Evolutionary conservation across 2,888 invertebrate genomes (phyloP).

Genomic region (Conops quadrifasciatus): DNA sequence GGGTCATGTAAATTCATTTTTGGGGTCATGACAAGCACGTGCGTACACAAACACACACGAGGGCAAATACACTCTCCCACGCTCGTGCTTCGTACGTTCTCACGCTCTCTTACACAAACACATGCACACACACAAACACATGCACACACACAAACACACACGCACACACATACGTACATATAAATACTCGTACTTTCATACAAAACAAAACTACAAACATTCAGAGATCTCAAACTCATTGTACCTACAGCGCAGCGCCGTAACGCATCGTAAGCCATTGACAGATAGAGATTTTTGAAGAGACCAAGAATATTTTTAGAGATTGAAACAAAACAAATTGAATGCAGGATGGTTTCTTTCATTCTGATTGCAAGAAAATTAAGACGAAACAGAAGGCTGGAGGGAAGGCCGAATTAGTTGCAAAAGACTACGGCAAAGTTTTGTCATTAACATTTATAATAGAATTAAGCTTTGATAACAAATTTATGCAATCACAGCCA

Average conservation of each 20-base stretch:
- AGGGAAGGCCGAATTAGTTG: not conserved
- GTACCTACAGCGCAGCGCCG: not conserved
- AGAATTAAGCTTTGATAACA: constrained; percentile 24
- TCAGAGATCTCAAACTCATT: no score
- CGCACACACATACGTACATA: not conserved
- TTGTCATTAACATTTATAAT: constrained; percentile 44
- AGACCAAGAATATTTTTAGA: constrained; percentile 34
- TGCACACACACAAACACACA: not conserved
- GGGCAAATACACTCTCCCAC: no score
- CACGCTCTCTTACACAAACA: no score
- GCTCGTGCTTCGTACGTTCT: no score
- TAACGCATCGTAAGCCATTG: no score
- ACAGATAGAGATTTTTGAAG: no score
- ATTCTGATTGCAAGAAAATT: not conserved
- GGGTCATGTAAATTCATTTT: constrained; percentile 22
- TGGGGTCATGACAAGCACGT: constrained; percentile 21
- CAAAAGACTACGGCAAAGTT: constrained; percentile 33
- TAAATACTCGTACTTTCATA: not conserved
- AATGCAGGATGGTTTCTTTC: constrained; percentile 8
- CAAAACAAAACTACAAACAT: constrained; percentile 2
- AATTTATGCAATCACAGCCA: constrained; percentile 15
- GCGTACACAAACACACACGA: not conserved
- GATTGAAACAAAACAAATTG: constrained; percentile 27
- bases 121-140: not conserved
- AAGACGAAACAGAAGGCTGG: not conserved